Conservation (phyloP, 2,888 invertebrate genomes). For the Andrena marginata region DNA sequence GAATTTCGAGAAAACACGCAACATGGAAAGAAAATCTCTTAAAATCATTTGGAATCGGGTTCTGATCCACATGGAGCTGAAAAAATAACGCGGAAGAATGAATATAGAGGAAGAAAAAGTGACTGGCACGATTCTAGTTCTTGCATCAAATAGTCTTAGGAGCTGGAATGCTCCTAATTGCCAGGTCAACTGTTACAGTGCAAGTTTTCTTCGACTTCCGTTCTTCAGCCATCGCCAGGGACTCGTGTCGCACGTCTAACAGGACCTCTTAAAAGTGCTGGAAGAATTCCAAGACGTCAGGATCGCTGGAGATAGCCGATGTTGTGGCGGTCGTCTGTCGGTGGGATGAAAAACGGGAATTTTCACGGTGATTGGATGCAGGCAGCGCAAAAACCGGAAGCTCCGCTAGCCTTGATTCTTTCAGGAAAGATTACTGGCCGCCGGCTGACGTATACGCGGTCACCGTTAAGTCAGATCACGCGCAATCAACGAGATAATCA, state of each 20-base stretch:
- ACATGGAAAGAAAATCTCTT: background rate
- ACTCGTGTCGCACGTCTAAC: conserved; percentile 45
- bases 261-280: conserved; percentile 37
- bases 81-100: background rate
- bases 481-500: conserved; percentile 49
- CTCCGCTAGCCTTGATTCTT: conserved; percentile 74
- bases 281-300: conserved; percentile 41
- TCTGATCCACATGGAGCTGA: background rate
- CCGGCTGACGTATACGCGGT: conserved; percentile 28
- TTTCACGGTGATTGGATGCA: conserved; percentile 69
- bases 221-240: background rate
- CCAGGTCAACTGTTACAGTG: conserved; percentile 21
- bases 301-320: conserved; percentile 30
- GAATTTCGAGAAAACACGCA: background rate
- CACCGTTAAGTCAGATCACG: conserved; percentile 57
- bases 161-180: conserved; percentile 35
- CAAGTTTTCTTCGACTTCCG: conserved; percentile 43
- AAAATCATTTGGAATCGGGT: background rate
- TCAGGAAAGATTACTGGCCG: conserved; percentile 51
- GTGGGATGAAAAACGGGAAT: conserved; percentile 63
- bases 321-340: conserved; percentile 41
- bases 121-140: background rate
- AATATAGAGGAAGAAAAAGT: background rate
- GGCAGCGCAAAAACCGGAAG: conserved; percentile 68
- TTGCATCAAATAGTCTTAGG: background rate